Percentiles rank a stretch among this genome's conserved stretches.
Conservation (phyloP, 92 coral and sea anemone genomes). For the Muricea muricata region DNA sequence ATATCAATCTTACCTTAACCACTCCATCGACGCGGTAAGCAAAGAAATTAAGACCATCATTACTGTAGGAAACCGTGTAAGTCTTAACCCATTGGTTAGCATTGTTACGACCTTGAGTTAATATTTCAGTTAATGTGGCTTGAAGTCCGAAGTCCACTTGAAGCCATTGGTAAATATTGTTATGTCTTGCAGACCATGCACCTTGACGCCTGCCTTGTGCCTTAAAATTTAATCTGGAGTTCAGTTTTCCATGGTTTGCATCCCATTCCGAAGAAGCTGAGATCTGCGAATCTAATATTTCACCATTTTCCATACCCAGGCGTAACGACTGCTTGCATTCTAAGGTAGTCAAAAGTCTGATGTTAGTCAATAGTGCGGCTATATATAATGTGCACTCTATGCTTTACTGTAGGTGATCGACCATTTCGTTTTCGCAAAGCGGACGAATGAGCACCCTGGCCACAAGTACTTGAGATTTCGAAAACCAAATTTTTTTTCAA, state of each 20-base stretch:
- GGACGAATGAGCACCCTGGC: no score
- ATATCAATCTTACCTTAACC: not conserved
- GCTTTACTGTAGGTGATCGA: no score
- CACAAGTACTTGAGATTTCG: no score
- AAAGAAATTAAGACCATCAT: not conserved
- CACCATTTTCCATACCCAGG: not conserved
- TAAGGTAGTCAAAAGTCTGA: not conserved
- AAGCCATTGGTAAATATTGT: not conserved
- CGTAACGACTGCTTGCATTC: not conserved
- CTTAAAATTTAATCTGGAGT: not conserved
- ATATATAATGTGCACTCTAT: no score
- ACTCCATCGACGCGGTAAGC: not conserved
- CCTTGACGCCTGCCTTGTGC: not conserved
- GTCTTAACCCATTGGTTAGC: not conserved
- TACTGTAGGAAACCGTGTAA: not conserved
- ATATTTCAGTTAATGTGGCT: not conserved
- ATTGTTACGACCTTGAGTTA: not conserved
- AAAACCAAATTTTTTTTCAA: no score
- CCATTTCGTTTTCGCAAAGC: no score
- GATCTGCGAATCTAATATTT: not conserved
- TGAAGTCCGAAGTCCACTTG: not conserved
- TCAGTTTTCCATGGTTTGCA: not conserved
- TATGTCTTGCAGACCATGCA: not conserved
- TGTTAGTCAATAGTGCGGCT: no score
- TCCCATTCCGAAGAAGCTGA: constrained; percentile 10